phyloP scores from a whole-genome alignment of 2,797 vertebrate genomes.

The Oreonectes daqikongensis region DNA sequence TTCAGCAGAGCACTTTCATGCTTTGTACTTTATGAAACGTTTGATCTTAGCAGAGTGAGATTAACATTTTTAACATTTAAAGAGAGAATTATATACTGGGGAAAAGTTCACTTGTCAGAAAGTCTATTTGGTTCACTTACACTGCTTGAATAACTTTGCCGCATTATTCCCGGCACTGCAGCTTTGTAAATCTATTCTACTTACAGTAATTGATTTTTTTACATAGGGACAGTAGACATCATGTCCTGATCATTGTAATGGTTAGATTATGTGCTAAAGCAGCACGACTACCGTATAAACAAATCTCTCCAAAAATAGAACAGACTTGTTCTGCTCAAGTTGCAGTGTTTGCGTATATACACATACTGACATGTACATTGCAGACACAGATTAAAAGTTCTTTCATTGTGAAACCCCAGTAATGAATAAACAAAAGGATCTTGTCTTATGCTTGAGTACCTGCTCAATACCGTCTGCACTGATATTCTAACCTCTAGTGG shows the following conservation, averaged over 20 bases:
- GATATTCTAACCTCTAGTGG: constrained; percentile 23
- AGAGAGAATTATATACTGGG: neutral
- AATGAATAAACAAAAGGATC: constrained; percentile 6
- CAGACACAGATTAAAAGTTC: neutral
- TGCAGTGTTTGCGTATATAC: neutral
- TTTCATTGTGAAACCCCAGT: neutral
- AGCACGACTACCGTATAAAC: neutral
- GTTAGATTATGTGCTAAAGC: neutral
- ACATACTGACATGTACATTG: neutral
- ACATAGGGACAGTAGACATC: neutral
- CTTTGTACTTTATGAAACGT: neutral
- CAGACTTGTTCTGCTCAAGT: neutral
- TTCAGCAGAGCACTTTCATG: neutral
- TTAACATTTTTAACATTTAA: neutral
- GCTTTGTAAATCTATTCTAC: too few relatives aligned
- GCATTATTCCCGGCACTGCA: neutral
- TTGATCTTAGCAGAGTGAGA: neutral
- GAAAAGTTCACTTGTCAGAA: neutral
- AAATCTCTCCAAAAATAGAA: neutral
- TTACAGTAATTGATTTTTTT: neutral
- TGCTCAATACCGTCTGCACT: constrained; percentile 9
- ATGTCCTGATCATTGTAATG: neutral
- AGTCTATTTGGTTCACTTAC: neutral
- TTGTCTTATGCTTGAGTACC: neutral
- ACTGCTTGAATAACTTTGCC: neutral